Evolutionary conservation across 2,797 vertebrate genomes (phyloP).

Genomic region (Heterohyrax brucei): DNA sequence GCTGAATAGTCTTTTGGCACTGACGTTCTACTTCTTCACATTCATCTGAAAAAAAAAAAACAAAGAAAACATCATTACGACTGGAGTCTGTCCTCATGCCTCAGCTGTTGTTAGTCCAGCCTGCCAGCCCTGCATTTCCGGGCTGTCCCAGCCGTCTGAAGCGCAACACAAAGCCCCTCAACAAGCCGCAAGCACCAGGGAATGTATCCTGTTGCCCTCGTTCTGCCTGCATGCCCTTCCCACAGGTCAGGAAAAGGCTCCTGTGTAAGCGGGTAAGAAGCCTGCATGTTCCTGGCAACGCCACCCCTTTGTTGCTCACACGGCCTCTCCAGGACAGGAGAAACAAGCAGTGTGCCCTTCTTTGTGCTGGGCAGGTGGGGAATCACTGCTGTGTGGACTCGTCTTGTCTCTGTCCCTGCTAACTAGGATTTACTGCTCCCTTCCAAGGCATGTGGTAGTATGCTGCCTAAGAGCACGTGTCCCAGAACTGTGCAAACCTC

Average conservation of each 20-base stretch:
- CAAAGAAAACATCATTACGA: neutral
- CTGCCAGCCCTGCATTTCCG: no score
- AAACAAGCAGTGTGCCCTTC: neutral
- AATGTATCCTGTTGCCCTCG: rapidly evolving
- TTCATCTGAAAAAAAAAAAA: conserved; percentile 92
- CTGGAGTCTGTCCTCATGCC: neutral
- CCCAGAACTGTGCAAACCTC: neutral
- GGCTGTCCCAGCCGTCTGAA: neutral
- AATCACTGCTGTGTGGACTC: rapidly evolving
- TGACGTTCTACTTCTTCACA: conserved; percentile 97
- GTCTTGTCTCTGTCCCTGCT: neutral
- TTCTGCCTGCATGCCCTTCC: neutral
- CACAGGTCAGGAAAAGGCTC: no score
- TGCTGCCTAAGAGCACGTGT: no score
- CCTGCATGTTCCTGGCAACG: no score
- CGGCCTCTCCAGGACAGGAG: rapidly evolving
- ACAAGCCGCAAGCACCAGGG: neutral
- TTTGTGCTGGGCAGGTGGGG: no score
- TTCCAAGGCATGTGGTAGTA: neutral
- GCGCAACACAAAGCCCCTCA: rapidly evolving
- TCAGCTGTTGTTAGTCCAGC: neutral
- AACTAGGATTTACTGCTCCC: rapidly evolving
- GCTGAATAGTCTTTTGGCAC: conserved; percentile 96
- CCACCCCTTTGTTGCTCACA: neutral
- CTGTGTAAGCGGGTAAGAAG: neutral